Base-by-base conservation (phyloP, 2,797 vertebrate genomes). In the Urocyon cinereoargenteus region DNA sequence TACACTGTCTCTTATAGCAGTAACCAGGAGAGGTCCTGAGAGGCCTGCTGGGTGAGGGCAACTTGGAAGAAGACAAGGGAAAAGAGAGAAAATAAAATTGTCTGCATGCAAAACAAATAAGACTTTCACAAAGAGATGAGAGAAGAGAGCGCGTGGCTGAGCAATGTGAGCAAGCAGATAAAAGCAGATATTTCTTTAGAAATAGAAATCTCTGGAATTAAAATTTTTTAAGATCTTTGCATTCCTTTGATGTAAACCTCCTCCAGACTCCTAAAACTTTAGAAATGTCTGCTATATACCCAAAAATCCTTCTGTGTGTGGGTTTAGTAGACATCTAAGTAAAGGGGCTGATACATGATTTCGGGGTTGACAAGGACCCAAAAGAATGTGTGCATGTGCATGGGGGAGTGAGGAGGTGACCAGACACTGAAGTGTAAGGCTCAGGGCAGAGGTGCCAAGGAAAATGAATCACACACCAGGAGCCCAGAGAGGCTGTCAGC, bases 331-430 rank as follows among this genome's bases (percentile, higher is more conserved):
- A 86, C 86, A 95, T 12, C 45, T 64, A 78, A 22, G 79, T n/a
- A 78, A 45, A 92, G 22, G 8, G 53, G 55, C 61, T 78, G 34
- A 77, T 57, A 31, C 5, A 1, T 49, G 53, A 10, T 34, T 75
- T 86, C 45, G 7, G 22, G 73, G n/a, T 34, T n/a, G 6, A 55
- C 8, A 0, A 49, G 34, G 57, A 1, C 66, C 24, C 31, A 19
- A 36, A 61, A 53, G 55, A 72, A 72, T 2, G 3, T 2, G 0
- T 21, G 9, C 9, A 0, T 2, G 0, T 21, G 9, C 9, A 0
- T 16, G 10, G 2, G 51, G n/a, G 3, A 64, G 5, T 8, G 31
- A 90, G 45, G 51, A 92, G 45, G 66, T 22, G 19, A 49, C 62
- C 61, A 26, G 59, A 45, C 40, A 15, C 31, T 9, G 34, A 86